Base-by-base conservation (phyloP, 2,113 vertebrate genomes). In the Engystomops pustulosus region DNA sequence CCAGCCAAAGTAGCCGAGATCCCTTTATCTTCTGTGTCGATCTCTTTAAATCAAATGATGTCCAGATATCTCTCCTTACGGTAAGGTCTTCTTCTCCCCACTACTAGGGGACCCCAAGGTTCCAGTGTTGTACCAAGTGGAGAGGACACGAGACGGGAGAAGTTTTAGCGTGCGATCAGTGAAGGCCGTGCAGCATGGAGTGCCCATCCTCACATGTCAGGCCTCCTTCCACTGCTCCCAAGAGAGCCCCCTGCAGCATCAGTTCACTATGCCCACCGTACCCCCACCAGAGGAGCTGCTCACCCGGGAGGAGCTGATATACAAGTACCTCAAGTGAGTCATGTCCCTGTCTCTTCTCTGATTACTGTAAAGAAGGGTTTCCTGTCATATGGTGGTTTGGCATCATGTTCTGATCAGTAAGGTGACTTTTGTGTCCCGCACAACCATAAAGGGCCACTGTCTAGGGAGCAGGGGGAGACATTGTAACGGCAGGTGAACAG, bases 51-150 rank as follows among this genome's bases (percentile, higher is more conserved):
- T n/a, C n/a, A n/a, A n/a, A n/a, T n/a, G n/a, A n/a, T n/a, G n/a
- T n/a, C n/a, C n/a, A n/a, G n/a, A n/a, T n/a, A n/a, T n/a, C n/a
- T n/a, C n/a, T n/a, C n/a, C n/a, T n/a, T n/a, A n/a, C n/a, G n/a
- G n/a, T n/a, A n/a, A n/a, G n/a, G n/a, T n/a, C n/a, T n/a, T n/a
- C 23, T 79, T 53, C 12, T 86, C 0, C 12, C 58, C 45, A 53
- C 51, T 82, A 58, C 14, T 81, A 99, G 98, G 97, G 44, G 96
- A 99, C 89, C 97, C 97, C 0, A 93, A 93, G 70, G 91, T 97
- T 87, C 96, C 98, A 0, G 96, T 99, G 60, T 88, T 98, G 86
- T 99, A 99, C 76, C 91, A 98, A 55, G 97, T 99, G 82, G 96
- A 98, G 20, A 92, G 94, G 65, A 98, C 91, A 0, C 92, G 94